phyloP scores from a whole-genome alignment of 2,888 invertebrate genomes.

The Cheilosia vulpina region DNA sequence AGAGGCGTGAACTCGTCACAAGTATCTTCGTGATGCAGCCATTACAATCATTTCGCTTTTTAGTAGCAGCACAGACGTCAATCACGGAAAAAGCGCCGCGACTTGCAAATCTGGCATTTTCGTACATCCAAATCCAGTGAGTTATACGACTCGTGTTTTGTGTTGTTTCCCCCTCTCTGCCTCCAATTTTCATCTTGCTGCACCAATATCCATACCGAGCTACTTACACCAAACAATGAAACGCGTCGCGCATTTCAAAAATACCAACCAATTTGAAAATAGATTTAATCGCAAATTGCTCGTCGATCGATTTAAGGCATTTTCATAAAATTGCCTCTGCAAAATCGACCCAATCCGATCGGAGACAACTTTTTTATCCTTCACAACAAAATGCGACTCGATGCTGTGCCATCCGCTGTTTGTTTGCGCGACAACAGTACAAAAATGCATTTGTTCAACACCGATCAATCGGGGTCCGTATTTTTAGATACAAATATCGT shows the following conservation, averaged over 20 bases:
- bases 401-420: slow-evolving; percentile 77
- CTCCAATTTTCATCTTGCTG: slow-evolving; percentile 11
- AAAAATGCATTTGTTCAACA: slow-evolving; percentile 68
- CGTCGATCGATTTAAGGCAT: slow-evolving; percentile 73
- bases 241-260: slow-evolving; percentile 39
- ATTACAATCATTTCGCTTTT: slow-evolving; percentile 52
- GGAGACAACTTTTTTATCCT: slow-evolving; percentile 50
- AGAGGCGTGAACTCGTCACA: slow-evolving; percentile 56
- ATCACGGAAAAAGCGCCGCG: slow-evolving; percentile 65
- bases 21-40: slow-evolving; percentile 16
- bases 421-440: slow-evolving; percentile 70
- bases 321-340: slow-evolving; percentile 47
- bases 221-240: not conserved
- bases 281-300: slow-evolving; percentile 69
- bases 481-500: slow-evolving; percentile 70
- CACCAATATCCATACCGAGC: slow-evolving; percentile 1
- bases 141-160: slow-evolving; percentile 24
- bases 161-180: slow-evolving; percentile 22
- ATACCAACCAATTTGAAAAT: slow-evolving; percentile 73
- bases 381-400: slow-evolving; percentile 71
- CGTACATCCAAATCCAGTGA: slow-evolving; percentile 67
- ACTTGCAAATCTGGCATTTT: slow-evolving; percentile 62
- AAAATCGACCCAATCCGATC: slow-evolving; percentile 28
- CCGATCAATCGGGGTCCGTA: slow-evolving; percentile 68
- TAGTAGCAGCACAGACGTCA: slow-evolving; percentile 70